A percentile compares a stretch with the other conserved stretches of the same genome.
Evolutionary conservation across 2,113 vertebrate genomes (phyloP).

Genomic region (Hassar affinis): DNA sequence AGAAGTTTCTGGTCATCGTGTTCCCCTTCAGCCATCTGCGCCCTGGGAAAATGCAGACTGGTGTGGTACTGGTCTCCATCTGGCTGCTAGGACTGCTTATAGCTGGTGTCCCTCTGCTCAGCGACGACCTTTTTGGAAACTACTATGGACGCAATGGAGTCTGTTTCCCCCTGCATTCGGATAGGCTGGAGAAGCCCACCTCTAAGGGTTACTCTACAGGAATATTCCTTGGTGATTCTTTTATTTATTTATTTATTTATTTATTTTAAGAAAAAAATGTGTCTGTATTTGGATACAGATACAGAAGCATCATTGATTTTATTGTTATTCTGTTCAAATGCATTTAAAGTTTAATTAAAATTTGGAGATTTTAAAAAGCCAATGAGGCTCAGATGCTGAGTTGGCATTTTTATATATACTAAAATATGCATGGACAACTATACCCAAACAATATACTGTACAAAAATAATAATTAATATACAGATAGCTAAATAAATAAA

Average conservation of each 20-base stretch:
- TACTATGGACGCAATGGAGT: conserved; percentile 85
- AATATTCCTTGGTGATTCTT: conserved; percentile 81
- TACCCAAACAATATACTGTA: too few species aligned
- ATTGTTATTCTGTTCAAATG: not conserved
- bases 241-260: too few species aligned
- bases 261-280: too few species aligned
- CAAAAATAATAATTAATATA: too few species aligned
- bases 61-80: conserved; percentile 68
- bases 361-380: not conserved
- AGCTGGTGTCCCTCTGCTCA: conserved; percentile 76
- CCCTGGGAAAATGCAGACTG: conserved; percentile 73
- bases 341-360: not conserved
- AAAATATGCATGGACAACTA: too few species aligned
- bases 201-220: conserved; percentile 80
- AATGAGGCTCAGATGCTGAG: not conserved
- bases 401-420: too few species aligned
- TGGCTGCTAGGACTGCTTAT: conserved; percentile 79
- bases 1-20: conserved; percentile 83
- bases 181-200: conserved; percentile 76
- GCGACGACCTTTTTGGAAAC: conserved; percentile 79
- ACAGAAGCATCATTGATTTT: not conserved
- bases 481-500: too few species aligned
- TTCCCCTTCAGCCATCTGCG: conserved; percentile 81
- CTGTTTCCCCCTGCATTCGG: conserved; percentile 83
- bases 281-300: not conserved